Percentiles rank a stretch among this genome's conserved stretches.
Evolutionary conservation across 2,797 vertebrate genomes (phyloP).

Genomic region (Acipenser oxyrinchus): DNA sequence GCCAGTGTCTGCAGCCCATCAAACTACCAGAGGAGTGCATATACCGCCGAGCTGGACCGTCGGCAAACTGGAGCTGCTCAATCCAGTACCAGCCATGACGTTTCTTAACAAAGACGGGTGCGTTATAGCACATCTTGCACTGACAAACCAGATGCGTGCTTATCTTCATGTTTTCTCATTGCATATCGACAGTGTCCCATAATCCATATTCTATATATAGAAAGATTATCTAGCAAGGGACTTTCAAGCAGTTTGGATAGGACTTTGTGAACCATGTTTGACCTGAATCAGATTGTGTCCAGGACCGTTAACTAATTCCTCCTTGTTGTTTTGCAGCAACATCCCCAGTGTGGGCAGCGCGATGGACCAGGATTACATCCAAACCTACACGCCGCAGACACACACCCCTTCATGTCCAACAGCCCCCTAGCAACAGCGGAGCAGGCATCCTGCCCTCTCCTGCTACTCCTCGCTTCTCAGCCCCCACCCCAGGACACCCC

Average conservation of each 20-base stretch:
- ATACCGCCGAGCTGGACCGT: slow-evolving; percentile 88
- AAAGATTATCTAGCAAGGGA: too few species aligned
- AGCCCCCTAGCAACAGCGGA: slow-evolving; percentile 89
- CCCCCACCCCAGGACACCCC: slow-evolving; percentile 83
- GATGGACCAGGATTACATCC: slow-evolving; percentile 89
- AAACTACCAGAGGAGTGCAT: slow-evolving; percentile 87
- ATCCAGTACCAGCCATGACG: slow-evolving; percentile 74
- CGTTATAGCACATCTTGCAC: too few species aligned
- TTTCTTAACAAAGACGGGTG: slow-evolving; percentile 92
- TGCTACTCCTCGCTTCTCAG: slow-evolving; percentile 87
- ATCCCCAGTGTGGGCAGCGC: slow-evolving; percentile 80
- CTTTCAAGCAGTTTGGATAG: too few species aligned
- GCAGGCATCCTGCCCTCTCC: slow-evolving; percentile 90
- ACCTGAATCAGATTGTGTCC: too few species aligned
- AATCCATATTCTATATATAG: too few species aligned
- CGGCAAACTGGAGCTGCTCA: slow-evolving; percentile 84
- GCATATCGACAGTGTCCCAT: too few species aligned
- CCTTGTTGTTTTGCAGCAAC: slow-evolving; percentile 39
- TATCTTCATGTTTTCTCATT: too few species aligned
- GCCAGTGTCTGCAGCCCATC: slow-evolving; percentile 84
- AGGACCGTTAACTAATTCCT: neutral
- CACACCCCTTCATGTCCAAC: slow-evolving; percentile 86
- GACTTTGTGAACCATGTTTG: too few species aligned
- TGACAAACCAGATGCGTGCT: too few species aligned
- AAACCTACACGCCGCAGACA: slow-evolving; percentile 89